Evolutionary conservation across 2,797 vertebrate species (phyloP).

Genomic region (Oreochromis grahami): DNA sequence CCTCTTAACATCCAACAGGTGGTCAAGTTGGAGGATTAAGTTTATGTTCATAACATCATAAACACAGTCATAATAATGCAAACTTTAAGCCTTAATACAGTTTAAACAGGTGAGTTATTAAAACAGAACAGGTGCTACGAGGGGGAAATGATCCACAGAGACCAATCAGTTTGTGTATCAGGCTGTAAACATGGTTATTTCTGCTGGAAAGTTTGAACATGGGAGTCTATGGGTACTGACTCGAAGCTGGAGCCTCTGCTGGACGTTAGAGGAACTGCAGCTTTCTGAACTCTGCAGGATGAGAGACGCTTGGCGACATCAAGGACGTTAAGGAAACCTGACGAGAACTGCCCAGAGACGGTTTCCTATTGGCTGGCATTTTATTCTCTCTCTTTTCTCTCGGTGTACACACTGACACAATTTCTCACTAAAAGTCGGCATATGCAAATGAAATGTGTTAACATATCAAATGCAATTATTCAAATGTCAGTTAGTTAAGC

Average conservation of each 20-base stretch:
- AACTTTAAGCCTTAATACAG: background rate
- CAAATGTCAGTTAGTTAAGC: constrained; percentile 24
- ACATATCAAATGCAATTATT: constrained; percentile 29
- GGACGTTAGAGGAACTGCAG: background rate
- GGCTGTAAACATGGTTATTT: background rate
- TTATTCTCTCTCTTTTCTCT: background rate
- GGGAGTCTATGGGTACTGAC: background rate
- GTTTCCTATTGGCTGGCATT: background rate
- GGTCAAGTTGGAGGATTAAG: background rate
- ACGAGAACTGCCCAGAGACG: background rate
- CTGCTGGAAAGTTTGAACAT: background rate
- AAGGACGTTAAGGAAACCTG: background rate
- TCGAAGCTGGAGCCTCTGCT: background rate
- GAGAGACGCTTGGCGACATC: accelerated
- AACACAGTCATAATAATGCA: background rate
- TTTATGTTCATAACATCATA: background rate
- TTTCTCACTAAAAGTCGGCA: background rate
- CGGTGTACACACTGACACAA: background rate
- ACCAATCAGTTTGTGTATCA: accelerated
- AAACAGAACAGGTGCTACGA: background rate
- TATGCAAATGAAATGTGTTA: background rate
- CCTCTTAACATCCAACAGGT: background rate
- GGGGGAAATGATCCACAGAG: background rate
- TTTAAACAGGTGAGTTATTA: background rate
- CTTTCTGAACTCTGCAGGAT: accelerated